Evolutionary conservation across 1,140 invertebrate genomes (phyloP), one percentile per base, ranked within the genome.

Genomic region (Ips typographus): DNA sequence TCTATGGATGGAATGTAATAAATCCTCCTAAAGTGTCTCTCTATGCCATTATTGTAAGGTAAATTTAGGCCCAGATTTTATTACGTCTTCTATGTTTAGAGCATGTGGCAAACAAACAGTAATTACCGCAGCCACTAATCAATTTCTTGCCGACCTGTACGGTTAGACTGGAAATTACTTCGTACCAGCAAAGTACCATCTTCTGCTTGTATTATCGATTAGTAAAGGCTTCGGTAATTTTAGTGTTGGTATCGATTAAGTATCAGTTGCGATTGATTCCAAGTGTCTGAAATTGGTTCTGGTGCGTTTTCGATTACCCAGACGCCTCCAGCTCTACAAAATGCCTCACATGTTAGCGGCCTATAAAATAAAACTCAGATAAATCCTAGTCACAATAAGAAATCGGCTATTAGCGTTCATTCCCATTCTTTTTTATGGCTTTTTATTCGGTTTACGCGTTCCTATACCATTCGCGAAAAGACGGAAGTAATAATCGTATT

Each of bases 361-460:
- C 7, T 36, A 61, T 61, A 52, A 44, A 63, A 63, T 52, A 63
- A 63, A 49, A 68, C 62, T 62, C 61, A 44, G 49, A 70, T 70
- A 70, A 70, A 70, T 70, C 68, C 63, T 51, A 38, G 36, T 8
- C 37, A 64, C 68, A 70, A 64, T 63, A 70, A 70, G 68, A 70
- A 70, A 64, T 64, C 60, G 68, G 60, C 68, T 64, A 64, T 70
- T 70, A 70, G 53, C 60, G 68, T 62, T 70, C 59, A 63, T 68
- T 40, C n/a, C 58, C 67, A 53, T 70, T 62, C 42, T 39, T 70
- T 70, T 70, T 64, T 70, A 70, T 64, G 68, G 47, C 39, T 64
- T 68, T 70, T 70, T 70, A 62, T 70, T 70, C 68, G 68, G 68
- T 70, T 70, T 70, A 70, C 68, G 68, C 68, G 22, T 62, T 38